A percentile compares a stretch with the other conserved stretches of the same genome.
These are phyloP conservation scores for Chloroceryle inda DNA, from an alignment of 2,797 vertebrate genomes.

Conservation along the genomic window DNA sequence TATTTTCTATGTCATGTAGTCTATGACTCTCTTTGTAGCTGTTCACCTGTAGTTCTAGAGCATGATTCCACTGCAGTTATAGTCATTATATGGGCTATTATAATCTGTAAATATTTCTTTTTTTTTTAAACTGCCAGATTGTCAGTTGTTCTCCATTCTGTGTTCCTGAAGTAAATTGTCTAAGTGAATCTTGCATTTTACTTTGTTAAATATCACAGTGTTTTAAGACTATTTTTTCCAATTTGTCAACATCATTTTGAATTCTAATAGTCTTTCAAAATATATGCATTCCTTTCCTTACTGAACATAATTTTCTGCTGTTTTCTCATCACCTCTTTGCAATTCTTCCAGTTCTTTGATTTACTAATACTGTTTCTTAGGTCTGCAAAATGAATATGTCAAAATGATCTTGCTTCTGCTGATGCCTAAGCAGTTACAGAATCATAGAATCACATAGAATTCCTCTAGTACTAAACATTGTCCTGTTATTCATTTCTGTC, in stretches of 20 bases:
- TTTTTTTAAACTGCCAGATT: not conserved
- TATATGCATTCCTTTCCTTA: not conserved
- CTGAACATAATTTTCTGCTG: not conserved
- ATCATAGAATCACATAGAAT: no score
- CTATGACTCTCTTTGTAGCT: not conserved
- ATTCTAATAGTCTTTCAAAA: not conserved
- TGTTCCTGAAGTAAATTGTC: not conserved
- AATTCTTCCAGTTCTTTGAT: not conserved
- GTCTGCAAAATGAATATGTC: not conserved
- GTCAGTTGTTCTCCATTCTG: not conserved
- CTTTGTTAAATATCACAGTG: not conserved
- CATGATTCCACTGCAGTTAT: not conserved
- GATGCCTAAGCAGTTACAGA: not conserved
- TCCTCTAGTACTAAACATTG: not conserved
- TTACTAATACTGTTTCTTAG: not conserved
- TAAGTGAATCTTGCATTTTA: not conserved
- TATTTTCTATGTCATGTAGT: not conserved
- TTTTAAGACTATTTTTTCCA: not conserved
- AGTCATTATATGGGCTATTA: not conserved
- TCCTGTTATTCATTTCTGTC: not conserved
- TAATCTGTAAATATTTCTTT: not conserved
- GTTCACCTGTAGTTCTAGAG: not conserved
- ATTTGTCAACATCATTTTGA: not conserved
- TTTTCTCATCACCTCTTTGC: not conserved
- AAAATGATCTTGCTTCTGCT: not conserved